A percentile compares a stretch with the other conserved stretches of the same genome.
phyloP scores from a whole-genome alignment of 2,888 invertebrate species.

The Drosophila mimetica region DNA sequence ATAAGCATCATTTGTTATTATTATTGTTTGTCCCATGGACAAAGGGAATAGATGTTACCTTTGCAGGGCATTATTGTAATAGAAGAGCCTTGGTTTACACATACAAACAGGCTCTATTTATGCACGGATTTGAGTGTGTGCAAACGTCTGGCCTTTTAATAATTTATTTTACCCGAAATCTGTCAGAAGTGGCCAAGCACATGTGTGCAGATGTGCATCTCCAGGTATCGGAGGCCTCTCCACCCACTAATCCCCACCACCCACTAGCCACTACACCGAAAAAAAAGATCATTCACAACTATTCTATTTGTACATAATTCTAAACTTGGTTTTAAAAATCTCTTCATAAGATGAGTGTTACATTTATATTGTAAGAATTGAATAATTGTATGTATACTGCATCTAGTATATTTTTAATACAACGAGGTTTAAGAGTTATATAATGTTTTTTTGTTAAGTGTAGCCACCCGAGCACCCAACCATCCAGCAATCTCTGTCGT shows the following conservation, averaged over 20 bases:
- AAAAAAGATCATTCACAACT: too few species aligned
- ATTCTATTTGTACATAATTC: too few species aligned
- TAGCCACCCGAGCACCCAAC: not conserved
- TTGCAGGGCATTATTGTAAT: slow-evolving; percentile 3
- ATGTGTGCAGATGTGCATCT: not conserved
- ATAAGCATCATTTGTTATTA: too few species aligned
- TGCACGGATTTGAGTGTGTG: not conserved
- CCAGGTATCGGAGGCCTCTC: not conserved
- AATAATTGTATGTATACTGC: too few species aligned
- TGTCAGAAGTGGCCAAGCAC: not conserved
- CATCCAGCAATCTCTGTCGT: not conserved
- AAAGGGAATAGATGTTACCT: not conserved
- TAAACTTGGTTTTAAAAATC: too few species aligned
- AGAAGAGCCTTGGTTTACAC: slow-evolving; percentile 1
- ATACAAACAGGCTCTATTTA: not conserved
- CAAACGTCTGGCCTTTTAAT: slow-evolving; percentile 6
- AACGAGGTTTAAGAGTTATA: too few species aligned
- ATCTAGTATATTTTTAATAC: too few species aligned
- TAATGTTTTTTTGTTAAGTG: too few species aligned
- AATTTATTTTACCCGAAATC: slow-evolving; percentile 16
- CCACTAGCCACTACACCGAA: not conserved
- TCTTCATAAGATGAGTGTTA: too few species aligned
- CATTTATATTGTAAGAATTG: too few species aligned
- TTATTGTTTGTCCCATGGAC: too few species aligned
- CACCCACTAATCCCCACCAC: not conserved